phyloP scores from a whole-genome alignment of 1,140 invertebrate genomes.

The Brachionus manjavacas region DNA sequence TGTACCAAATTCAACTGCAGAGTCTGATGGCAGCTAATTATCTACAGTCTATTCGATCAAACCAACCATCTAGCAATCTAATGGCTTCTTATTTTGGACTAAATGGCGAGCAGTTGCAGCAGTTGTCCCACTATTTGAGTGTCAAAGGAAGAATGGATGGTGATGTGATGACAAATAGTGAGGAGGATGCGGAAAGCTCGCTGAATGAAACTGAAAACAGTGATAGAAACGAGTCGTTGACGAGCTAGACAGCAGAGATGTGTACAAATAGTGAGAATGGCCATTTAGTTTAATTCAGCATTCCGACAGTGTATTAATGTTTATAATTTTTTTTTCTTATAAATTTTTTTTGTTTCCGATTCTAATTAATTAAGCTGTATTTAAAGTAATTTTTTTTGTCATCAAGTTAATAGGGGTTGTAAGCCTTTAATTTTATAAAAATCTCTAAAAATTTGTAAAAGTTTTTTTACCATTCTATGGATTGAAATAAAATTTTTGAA shows the following conservation, averaged over 20 bases:
- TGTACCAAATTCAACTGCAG: constrained; percentile 41
- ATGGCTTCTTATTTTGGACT: constrained; percentile 22
- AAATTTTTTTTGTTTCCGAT: neutral
- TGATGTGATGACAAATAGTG: neutral
- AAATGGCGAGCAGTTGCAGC: neutral
- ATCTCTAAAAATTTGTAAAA: neutral
- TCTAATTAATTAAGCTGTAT: neutral
- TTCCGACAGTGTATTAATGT: constrained; percentile 39
- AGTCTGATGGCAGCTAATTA: constrained; percentile 40
- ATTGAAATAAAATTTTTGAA: neutral
- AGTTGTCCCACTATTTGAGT: neutral
- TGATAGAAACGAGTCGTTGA: constrained; percentile 3
- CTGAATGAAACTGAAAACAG: constrained; percentile 23
- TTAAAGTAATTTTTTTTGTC: neutral
- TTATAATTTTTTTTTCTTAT: neutral
- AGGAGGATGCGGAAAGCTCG: neutral
- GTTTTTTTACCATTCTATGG: neutral
- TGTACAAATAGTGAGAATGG: constrained; percentile 20
- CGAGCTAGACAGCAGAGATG: neutral
- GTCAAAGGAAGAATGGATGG: neutral
- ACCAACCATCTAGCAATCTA: neutral
- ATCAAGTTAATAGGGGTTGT: neutral
- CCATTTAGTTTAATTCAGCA: neutral
- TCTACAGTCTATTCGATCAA: neutral
- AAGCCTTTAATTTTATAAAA: neutral